These are phyloP conservation scores for Oegoconia quadripuncta DNA, from an alignment of 2,888 invertebrate genomes.

Conservation along the genomic window DNA sequence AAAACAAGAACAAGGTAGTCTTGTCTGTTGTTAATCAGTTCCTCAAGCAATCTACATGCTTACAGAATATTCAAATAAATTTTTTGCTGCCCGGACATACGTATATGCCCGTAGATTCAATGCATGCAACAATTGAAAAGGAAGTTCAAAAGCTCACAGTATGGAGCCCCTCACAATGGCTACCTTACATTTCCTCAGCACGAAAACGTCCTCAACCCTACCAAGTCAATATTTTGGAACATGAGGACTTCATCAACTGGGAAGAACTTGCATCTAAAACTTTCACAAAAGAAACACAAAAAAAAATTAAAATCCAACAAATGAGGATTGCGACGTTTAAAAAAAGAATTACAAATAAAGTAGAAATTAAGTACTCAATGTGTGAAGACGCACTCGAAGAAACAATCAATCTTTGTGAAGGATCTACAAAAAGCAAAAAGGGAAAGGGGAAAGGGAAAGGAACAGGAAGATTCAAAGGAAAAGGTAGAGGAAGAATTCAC, in stretches of 20 bases:
- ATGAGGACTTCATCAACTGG: neutral
- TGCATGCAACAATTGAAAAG: neutral
- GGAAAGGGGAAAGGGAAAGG: no score
- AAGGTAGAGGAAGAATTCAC: no score
- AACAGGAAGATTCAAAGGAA: no score
- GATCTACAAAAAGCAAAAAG: no score
- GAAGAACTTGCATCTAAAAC: neutral
- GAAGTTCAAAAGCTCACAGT: neutral
- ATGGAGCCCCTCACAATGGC: neutral
- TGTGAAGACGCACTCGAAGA: no score
- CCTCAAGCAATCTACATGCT: neutral
- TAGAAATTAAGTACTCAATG: no score
- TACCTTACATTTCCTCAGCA: neutral
- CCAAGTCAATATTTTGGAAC: neutral
- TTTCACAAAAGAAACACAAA: neutral
- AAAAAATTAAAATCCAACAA: no score
- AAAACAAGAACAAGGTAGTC: neutral
- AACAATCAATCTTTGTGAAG: no score
- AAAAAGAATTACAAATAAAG: no score
- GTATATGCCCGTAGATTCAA: neutral
- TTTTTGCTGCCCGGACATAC: slow-evolving; percentile 1
- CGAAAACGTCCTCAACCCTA: neutral
- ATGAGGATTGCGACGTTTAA: slow-evolving; percentile 13
- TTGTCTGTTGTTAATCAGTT: neutral
- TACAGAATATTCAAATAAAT: neutral